Evolutionary conservation across 1,140 invertebrate genomes (phyloP).

Genomic region (Euwallacea similis): DNA sequence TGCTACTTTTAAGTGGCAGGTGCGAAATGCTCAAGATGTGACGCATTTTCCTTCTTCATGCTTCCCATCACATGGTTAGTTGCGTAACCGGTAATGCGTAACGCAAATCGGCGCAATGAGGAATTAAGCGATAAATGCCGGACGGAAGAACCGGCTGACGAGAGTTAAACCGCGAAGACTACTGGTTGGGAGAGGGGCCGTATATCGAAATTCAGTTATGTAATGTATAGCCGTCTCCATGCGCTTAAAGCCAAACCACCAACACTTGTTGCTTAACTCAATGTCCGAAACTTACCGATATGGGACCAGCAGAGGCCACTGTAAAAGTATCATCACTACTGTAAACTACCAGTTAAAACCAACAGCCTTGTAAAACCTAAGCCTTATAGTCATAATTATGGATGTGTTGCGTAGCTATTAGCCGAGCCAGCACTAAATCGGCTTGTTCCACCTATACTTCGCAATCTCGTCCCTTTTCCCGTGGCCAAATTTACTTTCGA

Average conservation of each 20-base stretch:
- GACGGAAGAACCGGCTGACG: neutral
- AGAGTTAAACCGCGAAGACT: neutral
- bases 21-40: too few relatives aligned
- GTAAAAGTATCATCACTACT: neutral
- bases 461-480: slow-evolving; percentile 20
- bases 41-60: too few relatives aligned
- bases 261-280: too few relatives aligned
- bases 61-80: too few relatives aligned
- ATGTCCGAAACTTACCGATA: neutral
- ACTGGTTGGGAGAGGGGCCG: neutral
- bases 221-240: too few relatives aligned
- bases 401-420: neutral
- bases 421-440: slow-evolving; percentile 1
- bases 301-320: neutral
- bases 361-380: neutral
- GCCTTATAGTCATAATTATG: neutral
- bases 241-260: too few relatives aligned
- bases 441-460: neutral
- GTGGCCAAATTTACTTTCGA: slow-evolving; percentile 18
- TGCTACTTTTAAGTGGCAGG: too few relatives aligned
- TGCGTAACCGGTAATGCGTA: too few relatives aligned
- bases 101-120: neutral
- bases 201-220: neutral
- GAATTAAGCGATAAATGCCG: neutral
- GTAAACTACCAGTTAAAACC: neutral